phyloP scores from a whole-genome alignment of 2,888 invertebrate species.

The Panzeria rudis region DNA sequence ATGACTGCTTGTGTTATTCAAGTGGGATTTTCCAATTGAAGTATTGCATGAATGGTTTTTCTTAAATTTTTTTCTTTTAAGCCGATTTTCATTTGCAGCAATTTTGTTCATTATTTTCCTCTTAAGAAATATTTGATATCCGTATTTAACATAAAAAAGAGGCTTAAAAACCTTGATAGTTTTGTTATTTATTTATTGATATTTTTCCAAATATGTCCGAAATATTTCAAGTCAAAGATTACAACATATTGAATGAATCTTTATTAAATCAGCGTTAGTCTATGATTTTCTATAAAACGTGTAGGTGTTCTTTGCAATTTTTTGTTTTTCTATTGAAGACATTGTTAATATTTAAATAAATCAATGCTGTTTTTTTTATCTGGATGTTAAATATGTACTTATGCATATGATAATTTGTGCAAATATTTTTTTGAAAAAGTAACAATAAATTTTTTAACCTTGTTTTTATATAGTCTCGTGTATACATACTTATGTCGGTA shows the following conservation, averaged over 20 bases:
- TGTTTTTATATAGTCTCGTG: background rate
- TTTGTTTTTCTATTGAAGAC: slow-evolving; percentile 7
- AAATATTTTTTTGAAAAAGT: background rate
- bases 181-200: slow-evolving; percentile 15
- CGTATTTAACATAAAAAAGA: slow-evolving; percentile 48
- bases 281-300: background rate
- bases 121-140: slow-evolving; percentile 34
- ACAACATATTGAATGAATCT: slow-evolving; percentile 38
- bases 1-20: slow-evolving; percentile 48
- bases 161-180: slow-evolving; percentile 42
- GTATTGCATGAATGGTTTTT: slow-evolving; percentile 62
- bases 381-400: no score
- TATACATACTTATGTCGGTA: no score
- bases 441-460: no score
- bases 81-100: slow-evolving; percentile 29
- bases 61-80: slow-evolving; percentile 31
- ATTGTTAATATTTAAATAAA: slow-evolving; percentile 2
- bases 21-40: slow-evolving; percentile 64
- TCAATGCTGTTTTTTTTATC: slow-evolving; percentile 44
- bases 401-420: slow-evolving; percentile 3
- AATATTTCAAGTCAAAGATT: slow-evolving; percentile 20
- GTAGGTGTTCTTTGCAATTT: slow-evolving; percentile 53
- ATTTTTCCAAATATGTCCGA: slow-evolving; percentile 6
- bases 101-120: background rate
- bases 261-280: background rate